A percentile compares a stretch with the other conserved stretches of the same genome.
These are phyloP conservation scores for Epinephelus awoara DNA, from an alignment of 2,797 vertebrate species.

Conservation along the genomic window DNA sequence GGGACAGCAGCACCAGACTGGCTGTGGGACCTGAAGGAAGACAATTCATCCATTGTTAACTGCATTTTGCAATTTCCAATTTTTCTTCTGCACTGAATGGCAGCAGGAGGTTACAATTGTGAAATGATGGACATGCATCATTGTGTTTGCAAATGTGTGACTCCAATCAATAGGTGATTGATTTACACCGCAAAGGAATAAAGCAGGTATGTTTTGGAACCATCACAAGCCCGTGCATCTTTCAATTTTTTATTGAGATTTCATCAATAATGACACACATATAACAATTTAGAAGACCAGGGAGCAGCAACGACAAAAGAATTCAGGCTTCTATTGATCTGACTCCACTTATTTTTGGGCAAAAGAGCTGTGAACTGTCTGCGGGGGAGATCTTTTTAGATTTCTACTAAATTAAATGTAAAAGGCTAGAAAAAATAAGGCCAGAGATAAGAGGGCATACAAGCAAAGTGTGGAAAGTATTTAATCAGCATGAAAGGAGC, in stretches of 20 bases:
- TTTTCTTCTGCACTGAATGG: constrained; percentile 13
- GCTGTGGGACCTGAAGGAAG: constrained; percentile 88
- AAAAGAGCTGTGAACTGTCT: constrained; percentile 10
- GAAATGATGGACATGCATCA: constrained; percentile 11
- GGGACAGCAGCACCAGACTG: constrained; percentile 88
- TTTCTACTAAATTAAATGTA: constrained; percentile 13
- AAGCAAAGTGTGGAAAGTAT: constrained; percentile 12
- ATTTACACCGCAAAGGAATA: constrained; percentile 14
- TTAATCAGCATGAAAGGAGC: constrained; percentile 21
- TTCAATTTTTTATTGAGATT: neutral
- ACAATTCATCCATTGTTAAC: constrained; percentile 21
- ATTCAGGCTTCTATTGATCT: constrained; percentile 16
- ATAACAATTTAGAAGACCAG: constrained; percentile 15
- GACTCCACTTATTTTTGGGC: constrained; percentile 7
- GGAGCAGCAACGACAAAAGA: constrained; percentile 9
- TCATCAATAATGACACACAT: constrained; percentile 10
- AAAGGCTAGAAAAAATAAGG: constrained; percentile 21
- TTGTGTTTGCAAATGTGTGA: constrained; percentile 16
- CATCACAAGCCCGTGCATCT: neutral
- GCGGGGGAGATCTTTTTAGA: constrained; percentile 6
- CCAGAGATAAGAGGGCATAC: constrained; percentile 4
- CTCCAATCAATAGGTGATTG: constrained; percentile 2
- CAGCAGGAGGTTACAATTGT: neutral
- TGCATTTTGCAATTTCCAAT: neutral
- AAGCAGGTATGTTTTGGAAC: neutral